Base-by-base conservation (phyloP, 2,797 vertebrate genomes). In the Falco peregrinus region DNA sequence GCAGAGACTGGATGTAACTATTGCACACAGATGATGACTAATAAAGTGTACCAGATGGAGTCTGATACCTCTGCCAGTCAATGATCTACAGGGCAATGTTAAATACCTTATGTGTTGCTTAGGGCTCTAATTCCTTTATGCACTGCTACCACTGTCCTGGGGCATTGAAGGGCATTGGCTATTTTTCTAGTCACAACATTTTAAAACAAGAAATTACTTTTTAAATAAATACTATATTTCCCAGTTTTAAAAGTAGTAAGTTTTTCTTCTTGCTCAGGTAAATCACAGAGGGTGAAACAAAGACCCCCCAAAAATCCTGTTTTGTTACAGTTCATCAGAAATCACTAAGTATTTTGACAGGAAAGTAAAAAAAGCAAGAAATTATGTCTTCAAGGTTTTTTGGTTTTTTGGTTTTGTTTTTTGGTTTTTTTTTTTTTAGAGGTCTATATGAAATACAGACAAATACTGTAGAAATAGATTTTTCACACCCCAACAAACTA, bases 401-500 rank as follows among this genome's bases (percentile, higher is more conserved):
- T 35, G 4, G 4, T 26, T 17, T 33, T 45, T 45, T 47, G 45
- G 45, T 41, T 41, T 41, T 10, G 37, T 20, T 29, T 28, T 35
- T 37, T 37, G 10, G 48, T 22, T 39, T 78, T 90, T 25, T 35
- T 4, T 4, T 48, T 33, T 19, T 24, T n/a, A 54, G 2, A 15
- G 10, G 5, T 19, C 9, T n/a, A 19, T 35, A 13, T n/a, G 16
- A 73, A 71, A 73, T 43, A 16, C 5, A 65, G 8, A 35, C 1
- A 43, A 68, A 45, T 31, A 43, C 5, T n/a, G 6, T 11, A 67
- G 33, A 82, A 80, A n/a, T 8, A 75, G 5, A 11, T 71, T 26
- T 17, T 12, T 8, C 35, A n/a, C 43, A 3, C 2, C 0, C 2
- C 7, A 65, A 3, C 1, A 54, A 37, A 21, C 8, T 41, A 22